A percentile compares a stretch with the other conserved stretches of the same genome.
These are phyloP conservation scores for Selene dorsalis DNA, from an alignment of 2,797 vertebrate genomes.

Conservation along the genomic window DNA sequence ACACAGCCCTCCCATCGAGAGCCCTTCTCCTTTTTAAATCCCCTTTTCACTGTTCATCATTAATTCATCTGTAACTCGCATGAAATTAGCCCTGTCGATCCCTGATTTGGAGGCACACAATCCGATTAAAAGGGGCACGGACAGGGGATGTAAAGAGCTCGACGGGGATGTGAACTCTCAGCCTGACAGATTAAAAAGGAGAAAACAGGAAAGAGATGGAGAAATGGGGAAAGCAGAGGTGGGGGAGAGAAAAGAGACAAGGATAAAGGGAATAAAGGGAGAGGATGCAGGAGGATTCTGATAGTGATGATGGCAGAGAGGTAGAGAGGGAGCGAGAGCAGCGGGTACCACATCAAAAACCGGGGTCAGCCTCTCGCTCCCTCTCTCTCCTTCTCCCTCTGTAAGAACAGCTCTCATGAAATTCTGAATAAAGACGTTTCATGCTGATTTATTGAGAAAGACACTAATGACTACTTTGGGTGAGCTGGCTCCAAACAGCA, in stretches of 20 bases:
- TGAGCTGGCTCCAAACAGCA: slow-evolving; percentile 38
- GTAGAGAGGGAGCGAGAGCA: slow-evolving; percentile 7
- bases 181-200: slow-evolving; percentile 41
- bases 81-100: slow-evolving; percentile 83
- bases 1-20: slow-evolving; percentile 74
- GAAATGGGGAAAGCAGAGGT: neutral
- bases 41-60: slow-evolving; percentile 80
- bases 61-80: slow-evolving; percentile 82
- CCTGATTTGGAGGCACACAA: slow-evolving; percentile 64
- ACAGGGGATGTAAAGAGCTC: slow-evolving; percentile 68
- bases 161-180: slow-evolving; percentile 60
- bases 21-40: slow-evolving; percentile 75
- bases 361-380: slow-evolving; percentile 4
- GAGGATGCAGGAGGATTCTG: slow-evolving; percentile 7
- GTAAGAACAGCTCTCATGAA: slow-evolving; percentile 25
- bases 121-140: slow-evolving; percentile 74
- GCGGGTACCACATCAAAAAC: slow-evolving; percentile 47
- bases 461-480: slow-evolving; percentile 57
- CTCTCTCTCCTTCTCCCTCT: too few relatives aligned
- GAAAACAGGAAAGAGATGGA: slow-evolving; percentile 26
- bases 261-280: slow-evolving; percentile 9
- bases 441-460: slow-evolving; percentile 54
- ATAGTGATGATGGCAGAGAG: neutral
- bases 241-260: neutral
- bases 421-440: slow-evolving; percentile 54